These are phyloP conservation scores for Lymantria monacha DNA, from an alignment of 2,888 invertebrate species.

Conservation along the genomic window DNA sequence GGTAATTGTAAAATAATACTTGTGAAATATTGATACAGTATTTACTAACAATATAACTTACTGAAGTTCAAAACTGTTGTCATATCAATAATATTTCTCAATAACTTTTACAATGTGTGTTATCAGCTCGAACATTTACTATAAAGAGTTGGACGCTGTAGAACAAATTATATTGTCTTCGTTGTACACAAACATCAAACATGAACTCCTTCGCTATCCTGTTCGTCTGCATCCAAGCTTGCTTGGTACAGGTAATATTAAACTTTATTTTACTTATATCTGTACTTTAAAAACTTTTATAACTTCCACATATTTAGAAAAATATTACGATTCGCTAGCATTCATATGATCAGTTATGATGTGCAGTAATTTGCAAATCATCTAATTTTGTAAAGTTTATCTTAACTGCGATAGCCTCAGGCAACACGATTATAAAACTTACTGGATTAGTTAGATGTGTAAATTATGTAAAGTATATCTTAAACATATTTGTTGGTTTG, in stretches of 20 bases:
- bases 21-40: neutral
- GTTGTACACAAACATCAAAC: neutral
- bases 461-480: no score
- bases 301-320: neutral
- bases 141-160: neutral
- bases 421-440: no score
- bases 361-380: no score
- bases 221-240: slow-evolving; percentile 42
- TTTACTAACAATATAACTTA: neutral
- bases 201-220: slow-evolving; percentile 33
- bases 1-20: neutral
- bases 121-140: neutral
- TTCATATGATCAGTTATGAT: no score
- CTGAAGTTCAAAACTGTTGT: neutral
- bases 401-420: no score
- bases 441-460: no score
- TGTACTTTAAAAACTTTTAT: no score
- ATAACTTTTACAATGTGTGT: neutral
- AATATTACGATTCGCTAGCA: no score
- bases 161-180: neutral
- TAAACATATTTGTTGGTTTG: no score
- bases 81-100: neutral
- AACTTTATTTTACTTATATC: neutral
- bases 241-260: slow-evolving; percentile 39
- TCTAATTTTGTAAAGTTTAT: no score